Percentiles rank a stretch among this genome's conserved stretches.
Conservation (phyloP, 2,888 invertebrate genomes). For the Arrhopalites spinosus region DNA sequence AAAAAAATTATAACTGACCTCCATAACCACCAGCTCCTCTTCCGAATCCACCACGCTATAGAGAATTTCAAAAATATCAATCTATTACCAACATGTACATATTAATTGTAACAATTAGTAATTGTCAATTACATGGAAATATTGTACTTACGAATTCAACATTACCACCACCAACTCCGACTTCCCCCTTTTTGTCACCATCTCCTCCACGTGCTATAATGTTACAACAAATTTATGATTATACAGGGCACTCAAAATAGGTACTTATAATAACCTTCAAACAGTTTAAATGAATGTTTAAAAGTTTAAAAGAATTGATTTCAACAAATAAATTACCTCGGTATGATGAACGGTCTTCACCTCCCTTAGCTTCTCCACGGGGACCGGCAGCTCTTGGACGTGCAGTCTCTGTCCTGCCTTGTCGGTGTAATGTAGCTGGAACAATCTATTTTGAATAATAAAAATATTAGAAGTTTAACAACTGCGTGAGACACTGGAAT, state of each 20-base stretch:
- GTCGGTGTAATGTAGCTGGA: slow-evolving; percentile 93
- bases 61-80: slow-evolving; percentile 58
- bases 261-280: no score
- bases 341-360: slow-evolving; percentile 83
- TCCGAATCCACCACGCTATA: slow-evolving; percentile 79
- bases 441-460: slow-evolving; percentile 70
- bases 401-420: slow-evolving; percentile 81
- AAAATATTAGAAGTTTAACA: no score
- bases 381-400: slow-evolving; percentile 75
- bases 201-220: slow-evolving; percentile 65
- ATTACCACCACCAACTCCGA: slow-evolving; percentile 90
- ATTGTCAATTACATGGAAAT: slow-evolving; percentile 1
- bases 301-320: no score
- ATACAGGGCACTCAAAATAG: no score
- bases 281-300: no score
- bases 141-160: slow-evolving; percentile 77
- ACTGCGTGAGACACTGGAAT: no score
- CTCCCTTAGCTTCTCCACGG: slow-evolving; percentile 71
- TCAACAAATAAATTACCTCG: slow-evolving; percentile 68
- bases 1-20: no score
- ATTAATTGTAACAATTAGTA: not conserved
- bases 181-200: slow-evolving; percentile 93
- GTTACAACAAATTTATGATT: not conserved
- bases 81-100: slow-evolving; percentile 4
- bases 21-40: slow-evolving; percentile 64